phyloP scores from a whole-genome alignment of 2,888 invertebrate genomes.

The Pilophorus perplexus region DNA sequence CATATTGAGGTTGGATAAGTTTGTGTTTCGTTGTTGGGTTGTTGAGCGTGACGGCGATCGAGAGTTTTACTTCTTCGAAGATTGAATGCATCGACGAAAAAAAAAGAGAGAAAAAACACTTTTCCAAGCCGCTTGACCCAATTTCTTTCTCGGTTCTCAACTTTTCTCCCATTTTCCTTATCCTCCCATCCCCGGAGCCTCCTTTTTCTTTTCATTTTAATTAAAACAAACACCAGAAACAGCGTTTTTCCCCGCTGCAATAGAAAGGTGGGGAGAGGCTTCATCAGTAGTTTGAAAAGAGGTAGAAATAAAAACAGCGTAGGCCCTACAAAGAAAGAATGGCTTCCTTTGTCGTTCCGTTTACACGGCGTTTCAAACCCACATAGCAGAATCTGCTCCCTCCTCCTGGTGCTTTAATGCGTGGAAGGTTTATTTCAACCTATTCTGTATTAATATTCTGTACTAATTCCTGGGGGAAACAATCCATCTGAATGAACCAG shows the following conservation, averaged over 20 bases:
- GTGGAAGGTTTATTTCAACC: too few species aligned
- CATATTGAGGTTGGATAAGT: too few species aligned
- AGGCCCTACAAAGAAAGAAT: not conserved
- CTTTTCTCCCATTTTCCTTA: not conserved
- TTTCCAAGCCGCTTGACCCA: not conserved
- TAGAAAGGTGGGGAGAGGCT: not conserved
- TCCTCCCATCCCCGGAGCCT: too few species aligned
- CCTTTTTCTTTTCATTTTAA: constrained; percentile 1
- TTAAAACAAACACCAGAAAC: constrained; percentile 25
- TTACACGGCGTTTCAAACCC: not conserved
- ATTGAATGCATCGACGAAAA: not conserved
- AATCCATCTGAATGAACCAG: too few species aligned
- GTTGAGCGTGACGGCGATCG: too few species aligned
- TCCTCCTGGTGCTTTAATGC: too few species aligned
- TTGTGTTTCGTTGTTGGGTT: too few species aligned
- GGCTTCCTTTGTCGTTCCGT: not conserved
- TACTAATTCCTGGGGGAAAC: too few species aligned
- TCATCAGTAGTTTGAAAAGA: not conserved
- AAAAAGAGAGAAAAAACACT: not conserved
- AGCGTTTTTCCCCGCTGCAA: not conserved
- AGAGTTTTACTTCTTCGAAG: too few species aligned
- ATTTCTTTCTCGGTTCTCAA: not conserved
- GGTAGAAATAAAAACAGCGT: not conserved
- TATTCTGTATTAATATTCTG: too few species aligned
- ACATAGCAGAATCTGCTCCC: too few species aligned